Evolutionary conservation across 2,888 invertebrate genomes (phyloP).

Genomic region (Oasisia sp.): DNA sequence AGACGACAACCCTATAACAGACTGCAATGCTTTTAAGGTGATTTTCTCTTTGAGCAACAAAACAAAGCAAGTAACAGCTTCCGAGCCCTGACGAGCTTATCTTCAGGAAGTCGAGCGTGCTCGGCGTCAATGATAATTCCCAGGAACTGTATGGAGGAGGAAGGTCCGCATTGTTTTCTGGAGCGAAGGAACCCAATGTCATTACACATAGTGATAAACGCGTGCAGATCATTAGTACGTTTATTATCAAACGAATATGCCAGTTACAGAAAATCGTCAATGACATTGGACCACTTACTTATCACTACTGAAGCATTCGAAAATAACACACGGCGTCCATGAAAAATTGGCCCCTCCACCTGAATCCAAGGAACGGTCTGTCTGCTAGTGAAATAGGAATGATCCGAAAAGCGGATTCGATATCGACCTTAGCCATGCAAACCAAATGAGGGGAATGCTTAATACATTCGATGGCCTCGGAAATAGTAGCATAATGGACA

Average conservation of each 20-base stretch:
- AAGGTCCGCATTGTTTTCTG: too few species aligned
- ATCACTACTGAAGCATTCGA: not conserved
- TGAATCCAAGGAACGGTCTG: too few species aligned
- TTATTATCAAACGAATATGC: not conserved
- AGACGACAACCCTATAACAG: not conserved
- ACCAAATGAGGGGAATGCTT: too few species aligned
- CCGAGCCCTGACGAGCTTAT: too few species aligned
- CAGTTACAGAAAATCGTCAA: not conserved
- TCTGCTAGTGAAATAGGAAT: too few species aligned
- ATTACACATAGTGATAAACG: too few species aligned
- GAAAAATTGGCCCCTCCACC: too few species aligned
- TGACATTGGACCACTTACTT: not conserved
- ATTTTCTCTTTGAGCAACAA: not conserved
- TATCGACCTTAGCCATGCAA: not conserved
- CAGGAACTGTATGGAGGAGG: not conserved
- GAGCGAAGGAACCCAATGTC: not conserved
- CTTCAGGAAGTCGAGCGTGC: not conserved
- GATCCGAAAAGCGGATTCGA: too few species aligned
- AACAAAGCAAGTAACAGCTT: not conserved
- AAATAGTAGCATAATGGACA: not conserved
- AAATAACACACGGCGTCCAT: not conserved
- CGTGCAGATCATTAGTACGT: not conserved
- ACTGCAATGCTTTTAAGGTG: not conserved
- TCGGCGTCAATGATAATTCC: not conserved
- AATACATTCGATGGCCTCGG: not conserved